These are phyloP conservation scores for Melanerpes aurifrons DNA, from an alignment of 2,113 vertebrate genomes.

Conservation along the genomic window DNA sequence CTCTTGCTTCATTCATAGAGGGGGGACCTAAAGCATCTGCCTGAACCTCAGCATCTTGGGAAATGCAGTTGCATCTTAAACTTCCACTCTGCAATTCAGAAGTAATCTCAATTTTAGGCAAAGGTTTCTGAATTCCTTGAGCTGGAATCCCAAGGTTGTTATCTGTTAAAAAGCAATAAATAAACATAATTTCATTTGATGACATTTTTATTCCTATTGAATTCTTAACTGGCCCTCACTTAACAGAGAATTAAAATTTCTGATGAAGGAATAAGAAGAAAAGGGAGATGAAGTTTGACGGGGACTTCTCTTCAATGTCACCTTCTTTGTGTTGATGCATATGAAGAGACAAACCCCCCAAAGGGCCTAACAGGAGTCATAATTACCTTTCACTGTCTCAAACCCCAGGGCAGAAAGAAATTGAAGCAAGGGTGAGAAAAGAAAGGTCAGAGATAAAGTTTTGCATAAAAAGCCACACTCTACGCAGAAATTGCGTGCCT, in stretches of 20 bases:
- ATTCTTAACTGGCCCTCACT: neutral
- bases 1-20: neutral
- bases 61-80: neutral
- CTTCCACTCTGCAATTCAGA: neutral
- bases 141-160: neutral
- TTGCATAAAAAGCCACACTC: conserved; percentile 25
- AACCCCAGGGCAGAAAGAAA: conserved; percentile 51
- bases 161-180: neutral
- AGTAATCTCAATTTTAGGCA: neutral
- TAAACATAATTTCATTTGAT: neutral
- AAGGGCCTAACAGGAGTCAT: conserved; percentile 10
- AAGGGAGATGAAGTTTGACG: neutral
- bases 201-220: neutral
- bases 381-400: conserved; percentile 58
- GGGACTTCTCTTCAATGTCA: neutral
- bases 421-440: conserved; percentile 26
- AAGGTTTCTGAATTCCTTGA: neutral
- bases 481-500: neutral
- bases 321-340: neutral
- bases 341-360: neutral
- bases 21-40: neutral
- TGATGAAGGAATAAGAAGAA: neutral
- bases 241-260: neutral
- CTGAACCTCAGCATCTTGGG: neutral
- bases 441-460: conserved; percentile 54